Evolutionary conservation across 2,113 vertebrate genomes (phyloP).

Genomic region (Tonatia bakeri): DNA sequence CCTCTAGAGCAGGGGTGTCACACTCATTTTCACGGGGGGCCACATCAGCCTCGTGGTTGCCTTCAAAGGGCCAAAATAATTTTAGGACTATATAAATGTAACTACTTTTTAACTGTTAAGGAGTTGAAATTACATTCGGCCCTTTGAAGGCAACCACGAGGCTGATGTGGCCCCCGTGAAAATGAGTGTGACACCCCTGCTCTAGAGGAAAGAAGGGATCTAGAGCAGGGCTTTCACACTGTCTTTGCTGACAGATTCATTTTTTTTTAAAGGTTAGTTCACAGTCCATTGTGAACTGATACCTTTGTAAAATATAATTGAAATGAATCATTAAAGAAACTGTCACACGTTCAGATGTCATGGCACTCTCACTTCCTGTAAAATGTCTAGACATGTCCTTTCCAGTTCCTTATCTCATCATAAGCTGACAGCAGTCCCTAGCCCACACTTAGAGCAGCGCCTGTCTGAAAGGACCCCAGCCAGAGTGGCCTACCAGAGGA

Average conservation of each 20-base stretch:
- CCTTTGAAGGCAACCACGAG: too few relatives aligned
- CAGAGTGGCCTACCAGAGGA: background rate
- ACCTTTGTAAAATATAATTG: background rate
- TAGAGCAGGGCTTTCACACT: background rate
- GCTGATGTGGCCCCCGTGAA: too few relatives aligned
- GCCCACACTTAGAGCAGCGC: background rate
- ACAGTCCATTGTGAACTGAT: background rate
- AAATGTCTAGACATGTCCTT: background rate
- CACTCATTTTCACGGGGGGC: too few relatives aligned
- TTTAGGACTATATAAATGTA: too few relatives aligned
- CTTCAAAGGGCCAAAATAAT: too few relatives aligned
- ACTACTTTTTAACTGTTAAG: too few relatives aligned
- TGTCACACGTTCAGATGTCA: background rate
- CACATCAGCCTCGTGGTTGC: too few relatives aligned
- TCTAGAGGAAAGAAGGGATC: background rate
- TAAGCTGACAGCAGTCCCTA: background rate
- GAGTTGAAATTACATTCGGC: too few relatives aligned
- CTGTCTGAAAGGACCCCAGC: background rate
- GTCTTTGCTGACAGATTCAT: background rate
- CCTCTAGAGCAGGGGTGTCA: background rate
- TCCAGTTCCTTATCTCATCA: background rate
- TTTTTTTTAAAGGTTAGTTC: background rate
- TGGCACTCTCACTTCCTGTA: background rate
- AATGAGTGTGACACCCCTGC: too few relatives aligned
- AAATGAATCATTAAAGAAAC: background rate